Conservation (phyloP, 2,888 invertebrate species). For the Oscheius sp. region DNA sequence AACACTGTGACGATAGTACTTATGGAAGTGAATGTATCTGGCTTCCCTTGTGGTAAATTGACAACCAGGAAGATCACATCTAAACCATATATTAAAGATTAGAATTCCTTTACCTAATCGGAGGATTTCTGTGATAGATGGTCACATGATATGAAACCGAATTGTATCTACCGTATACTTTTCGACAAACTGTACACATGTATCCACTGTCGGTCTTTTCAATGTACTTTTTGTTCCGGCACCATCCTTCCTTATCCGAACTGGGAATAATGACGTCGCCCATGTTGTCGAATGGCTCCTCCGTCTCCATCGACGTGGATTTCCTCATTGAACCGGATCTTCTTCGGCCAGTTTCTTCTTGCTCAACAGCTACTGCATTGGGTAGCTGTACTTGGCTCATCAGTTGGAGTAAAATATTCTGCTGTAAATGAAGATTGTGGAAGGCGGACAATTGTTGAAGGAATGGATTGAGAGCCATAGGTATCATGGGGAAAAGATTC, state of each 20-base stretch:
- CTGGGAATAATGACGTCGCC: slow-evolving; percentile 66
- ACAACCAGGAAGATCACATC: slow-evolving; percentile 68
- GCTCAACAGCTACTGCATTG: neutral
- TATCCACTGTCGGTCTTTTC: slow-evolving; percentile 60
- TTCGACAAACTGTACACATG: slow-evolving; percentile 68
- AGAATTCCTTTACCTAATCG: slow-evolving; percentile 54
- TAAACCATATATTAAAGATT: slow-evolving; percentile 17
- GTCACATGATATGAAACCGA: slow-evolving; percentile 70
- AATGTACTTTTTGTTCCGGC: slow-evolving; percentile 70
- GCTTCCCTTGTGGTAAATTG: slow-evolving; percentile 68
- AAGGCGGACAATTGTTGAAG: slow-evolving; percentile 15
- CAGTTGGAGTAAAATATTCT: slow-evolving; percentile 1
- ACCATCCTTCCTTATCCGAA: slow-evolving; percentile 70
- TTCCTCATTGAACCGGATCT: slow-evolving; percentile 8
- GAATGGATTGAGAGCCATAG: slow-evolving; percentile 19
- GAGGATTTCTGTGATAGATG: slow-evolving; percentile 71
- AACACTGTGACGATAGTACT: slow-evolving; percentile 69
- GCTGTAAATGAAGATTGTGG: slow-evolving; percentile 18
- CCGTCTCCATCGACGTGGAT: slow-evolving; percentile 16
- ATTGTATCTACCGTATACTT: slow-evolving; percentile 69
- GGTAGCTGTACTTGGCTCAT: neutral
- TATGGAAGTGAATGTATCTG: slow-evolving; percentile 70
- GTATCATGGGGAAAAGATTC: slow-evolving; percentile 7
- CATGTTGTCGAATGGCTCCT: slow-evolving; percentile 46
- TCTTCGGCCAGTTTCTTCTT: slow-evolving; percentile 8